Evolutionary conservation across 2,888 invertebrate species (phyloP), one percentile per base, ranked within the genome.

Genomic region (Volucella inflata): DNA sequence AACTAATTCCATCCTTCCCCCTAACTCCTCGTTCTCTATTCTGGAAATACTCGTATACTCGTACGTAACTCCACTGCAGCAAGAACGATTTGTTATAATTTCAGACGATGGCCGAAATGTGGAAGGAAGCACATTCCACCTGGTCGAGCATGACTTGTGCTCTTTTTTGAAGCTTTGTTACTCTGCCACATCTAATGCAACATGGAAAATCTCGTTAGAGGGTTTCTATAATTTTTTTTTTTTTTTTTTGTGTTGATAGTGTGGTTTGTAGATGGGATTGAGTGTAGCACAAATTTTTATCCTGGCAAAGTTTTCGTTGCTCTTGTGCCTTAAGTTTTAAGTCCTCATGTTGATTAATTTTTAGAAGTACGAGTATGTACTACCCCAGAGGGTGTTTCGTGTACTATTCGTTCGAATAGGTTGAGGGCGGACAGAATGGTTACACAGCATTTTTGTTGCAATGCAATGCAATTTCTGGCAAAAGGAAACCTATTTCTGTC

Each of bases 321-420:
- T 65, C 59, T 65, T 75, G 55, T 83, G 68, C 64, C 72, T 70
- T 70, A 53, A 75, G 65, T 80, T 84, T 79, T 75, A 70, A 78
- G 70, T 83, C 70, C 71, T 48, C 75, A 44, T 67, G 79, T 84
- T 84, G 80, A 84, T 84, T 84, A 80, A 80, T 80, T 80, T 79
- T 46, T 67, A 71, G 50, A 17, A 48, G 40, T 48, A 48, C 8
- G 55, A 46, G n/a, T 30, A 30, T 30, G 30, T 30, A 30, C 30
- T 30, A 30, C 6, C 30, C 30, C 30, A 6, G 44, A 8, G 53
- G 64, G 75, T 64, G 50, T 64, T 17, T 16, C 38, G 14, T 68
- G 70, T 83, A 59, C 68, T 30, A 30, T 30, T 30, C 30, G 30
- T 30, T 6, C 30, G 30, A 30, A 6, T 64, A 62, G 51, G 67